Conservation (phyloP, 35 echinoderm and acorn worm genomes). For the Holothuria glaberrima region DNA sequence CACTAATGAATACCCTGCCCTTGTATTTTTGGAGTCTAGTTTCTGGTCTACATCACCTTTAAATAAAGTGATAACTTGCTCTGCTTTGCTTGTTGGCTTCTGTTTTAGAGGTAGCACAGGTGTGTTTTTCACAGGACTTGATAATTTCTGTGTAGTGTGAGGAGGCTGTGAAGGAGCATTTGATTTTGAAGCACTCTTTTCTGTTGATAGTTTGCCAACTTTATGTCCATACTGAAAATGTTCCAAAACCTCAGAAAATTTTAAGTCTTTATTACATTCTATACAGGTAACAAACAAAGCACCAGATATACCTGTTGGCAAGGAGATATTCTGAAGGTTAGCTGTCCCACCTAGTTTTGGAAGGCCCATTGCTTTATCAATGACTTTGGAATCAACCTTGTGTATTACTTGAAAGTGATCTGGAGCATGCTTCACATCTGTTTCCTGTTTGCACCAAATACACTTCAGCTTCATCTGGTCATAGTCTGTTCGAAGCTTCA, state of each 20-base stretch:
- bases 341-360: background rate
- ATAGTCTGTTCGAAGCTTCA: background rate
- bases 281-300: conserved; percentile 43
- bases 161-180: background rate
- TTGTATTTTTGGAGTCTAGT: background rate
- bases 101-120: background rate
- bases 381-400: conserved; percentile 32
- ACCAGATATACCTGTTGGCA: conserved; percentile 44
- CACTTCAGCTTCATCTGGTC: conserved; percentile 22
- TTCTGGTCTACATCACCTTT: conserved; percentile 16
- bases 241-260: conserved; percentile 39
- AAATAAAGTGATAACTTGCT: conserved; percentile 55
- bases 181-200: background rate
- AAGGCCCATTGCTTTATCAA: conserved; percentile 25
- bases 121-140: background rate
- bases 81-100: conserved; percentile 1
- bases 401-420: conserved; percentile 27
- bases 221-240: conserved; percentile 34
- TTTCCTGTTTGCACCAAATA: conserved; percentile 49
- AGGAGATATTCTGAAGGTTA: background rate
- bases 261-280: conserved; percentile 48
- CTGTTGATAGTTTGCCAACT: background rate
- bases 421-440: background rate
- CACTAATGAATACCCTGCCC: conserved; percentile 29
- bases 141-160: background rate